These are phyloP conservation scores for Eucidaris tribuloides DNA, from an alignment of 35 echinoderm and acorn worm species.

Conservation along the genomic window DNA sequence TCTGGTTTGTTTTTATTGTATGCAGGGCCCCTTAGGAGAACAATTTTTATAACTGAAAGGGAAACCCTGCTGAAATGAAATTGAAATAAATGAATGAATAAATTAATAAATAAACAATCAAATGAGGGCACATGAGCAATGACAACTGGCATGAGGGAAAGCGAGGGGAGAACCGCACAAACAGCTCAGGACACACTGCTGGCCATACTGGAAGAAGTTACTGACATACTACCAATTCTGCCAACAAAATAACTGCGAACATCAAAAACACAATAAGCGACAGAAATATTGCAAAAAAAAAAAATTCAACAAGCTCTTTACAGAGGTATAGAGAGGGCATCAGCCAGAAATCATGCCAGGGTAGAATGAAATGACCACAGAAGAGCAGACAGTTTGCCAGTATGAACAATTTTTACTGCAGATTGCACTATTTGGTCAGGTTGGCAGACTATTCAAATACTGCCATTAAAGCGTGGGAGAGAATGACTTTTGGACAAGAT, in stretches of 20 bases:
- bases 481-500: constrained; percentile 39
- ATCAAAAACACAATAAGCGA: constrained; percentile 61
- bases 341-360: constrained; percentile 13
- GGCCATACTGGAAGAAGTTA: background rate
- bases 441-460: constrained; percentile 32
- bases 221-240: background rate
- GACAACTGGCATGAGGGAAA: constrained; percentile 12
- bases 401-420: constrained; percentile 56
- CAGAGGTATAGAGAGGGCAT: constrained; percentile 30
- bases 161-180: background rate
- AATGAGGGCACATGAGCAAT: constrained; percentile 42
- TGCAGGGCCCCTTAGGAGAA: no score
- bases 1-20: no score
- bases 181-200: constrained; percentile 3
- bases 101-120: no score
- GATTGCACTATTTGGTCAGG: constrained; percentile 49
- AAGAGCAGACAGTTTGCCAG: constrained; percentile 19
- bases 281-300: constrained; percentile 31
- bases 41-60: no score
- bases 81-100: no score
- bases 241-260: constrained; percentile 5
- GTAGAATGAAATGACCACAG: constrained; percentile 23
- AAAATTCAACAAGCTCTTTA: constrained; percentile 27
- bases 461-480: constrained; percentile 7
- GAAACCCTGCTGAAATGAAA: no score